These are phyloP conservation scores for Dipus sagitta DNA, from an alignment of 2,797 vertebrate genomes.

Conservation along the genomic window DNA sequence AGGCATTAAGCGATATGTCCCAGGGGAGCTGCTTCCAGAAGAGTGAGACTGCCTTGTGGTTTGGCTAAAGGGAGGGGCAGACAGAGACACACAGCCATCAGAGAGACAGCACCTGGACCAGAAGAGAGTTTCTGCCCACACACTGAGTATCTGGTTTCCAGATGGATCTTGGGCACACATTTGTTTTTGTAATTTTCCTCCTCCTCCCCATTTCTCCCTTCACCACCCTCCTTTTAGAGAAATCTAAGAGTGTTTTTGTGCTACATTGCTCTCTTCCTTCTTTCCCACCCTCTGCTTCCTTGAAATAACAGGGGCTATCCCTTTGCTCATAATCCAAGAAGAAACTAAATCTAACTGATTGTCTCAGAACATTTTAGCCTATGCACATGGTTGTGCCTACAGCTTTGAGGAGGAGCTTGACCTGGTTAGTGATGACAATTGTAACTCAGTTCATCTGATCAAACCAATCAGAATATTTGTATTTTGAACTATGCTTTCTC, in stretches of 20 bases:
- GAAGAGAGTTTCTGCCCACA: slow-evolving; percentile 77
- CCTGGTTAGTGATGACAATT: neutral
- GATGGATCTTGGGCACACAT: slow-evolving; percentile 75
- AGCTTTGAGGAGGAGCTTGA: neutral
- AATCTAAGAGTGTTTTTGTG: slow-evolving; percentile 67
- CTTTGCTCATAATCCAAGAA: slow-evolving; percentile 29
- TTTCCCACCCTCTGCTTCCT: slow-evolving; percentile 44
- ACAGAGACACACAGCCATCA: slow-evolving; percentile 31
- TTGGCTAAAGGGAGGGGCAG: slow-evolving; percentile 46
- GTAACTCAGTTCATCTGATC: neutral
- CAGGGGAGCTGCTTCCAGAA: neutral
- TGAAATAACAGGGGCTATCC: slow-evolving; percentile 15
- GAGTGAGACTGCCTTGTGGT: slow-evolving; percentile 42
- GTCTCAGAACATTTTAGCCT: slow-evolving; percentile 49
- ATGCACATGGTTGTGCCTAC: slow-evolving; percentile 12
- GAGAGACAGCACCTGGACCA: slow-evolving; percentile 70
- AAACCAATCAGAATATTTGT: neutral
- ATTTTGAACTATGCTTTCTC: neutral
- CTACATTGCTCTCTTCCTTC: neutral
- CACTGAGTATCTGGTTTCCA: slow-evolving; percentile 82
- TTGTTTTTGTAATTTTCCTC: slow-evolving; percentile 73
- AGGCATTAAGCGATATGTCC: slow-evolving; percentile 22
- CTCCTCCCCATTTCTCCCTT: slow-evolving; percentile 48
- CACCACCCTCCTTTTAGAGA: slow-evolving; percentile 64
- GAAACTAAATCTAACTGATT: slow-evolving; percentile 32